Evolutionary conservation across 35 echinoderm and acorn worm species (phyloP).

Genomic region (Stichopus chloronotus): DNA sequence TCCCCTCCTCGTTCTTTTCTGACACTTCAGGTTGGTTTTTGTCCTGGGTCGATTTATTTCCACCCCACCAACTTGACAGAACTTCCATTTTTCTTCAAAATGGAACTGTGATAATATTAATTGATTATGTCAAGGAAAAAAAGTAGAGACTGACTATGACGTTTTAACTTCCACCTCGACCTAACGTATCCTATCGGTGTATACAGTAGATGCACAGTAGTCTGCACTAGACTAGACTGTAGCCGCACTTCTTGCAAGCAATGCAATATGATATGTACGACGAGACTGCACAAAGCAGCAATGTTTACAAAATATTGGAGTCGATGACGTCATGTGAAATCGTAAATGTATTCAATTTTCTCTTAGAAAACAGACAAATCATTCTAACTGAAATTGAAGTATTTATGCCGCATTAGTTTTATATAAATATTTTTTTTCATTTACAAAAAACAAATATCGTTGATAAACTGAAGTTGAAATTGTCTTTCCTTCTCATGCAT

Average conservation of each 20-base stretch:
- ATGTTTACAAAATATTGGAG: constrained; percentile 24
- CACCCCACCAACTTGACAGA: constrained; percentile 81
- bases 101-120: not conserved
- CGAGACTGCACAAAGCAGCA: not conserved
- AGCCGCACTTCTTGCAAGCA: no score
- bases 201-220: no score
- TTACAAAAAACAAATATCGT: not conserved
- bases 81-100: constrained; percentile 66
- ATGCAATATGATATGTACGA: not conserved
- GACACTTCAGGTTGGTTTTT: not conserved
- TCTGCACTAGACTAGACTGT: no score
- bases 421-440: not conserved
- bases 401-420: no score
- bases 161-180: not conserved
- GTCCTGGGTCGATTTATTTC: constrained; percentile 33
- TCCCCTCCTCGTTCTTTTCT: not conserved
- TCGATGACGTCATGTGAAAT: not conserved
- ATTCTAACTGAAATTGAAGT: no score
- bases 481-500: not conserved
- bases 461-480: not conserved
- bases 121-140: not conserved
- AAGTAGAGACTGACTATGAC: not conserved
- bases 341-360: not conserved
- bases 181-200: no score
- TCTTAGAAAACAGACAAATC: not conserved